Evolutionary conservation across 2,113 vertebrate genomes (phyloP), one percentile per base, ranked within the genome.

Genomic region (Alosa alosa): DNA sequence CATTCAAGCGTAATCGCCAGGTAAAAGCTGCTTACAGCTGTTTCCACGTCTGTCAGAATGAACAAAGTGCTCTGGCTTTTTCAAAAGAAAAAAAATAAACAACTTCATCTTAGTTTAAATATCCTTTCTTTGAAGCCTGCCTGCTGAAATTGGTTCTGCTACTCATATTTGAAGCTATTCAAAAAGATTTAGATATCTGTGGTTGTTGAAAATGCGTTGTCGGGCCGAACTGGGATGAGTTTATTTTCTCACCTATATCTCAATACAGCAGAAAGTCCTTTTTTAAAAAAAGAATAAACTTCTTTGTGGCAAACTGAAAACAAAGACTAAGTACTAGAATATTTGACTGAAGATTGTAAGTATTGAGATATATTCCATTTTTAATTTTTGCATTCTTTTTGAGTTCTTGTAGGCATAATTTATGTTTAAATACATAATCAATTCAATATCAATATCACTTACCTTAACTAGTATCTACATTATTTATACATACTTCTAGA

Each of bases 1-100:
- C 72, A 78, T 36, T 78, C 2, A 39, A 39, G 72, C 31, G 11
- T 78, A 78, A 36, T 39, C 64, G 13, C 9, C 68, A 36, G 31
- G 9, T 75, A 75, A 75, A 64, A 75, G 64, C 64, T 9, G 31
- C 64, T 72, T 72, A 72, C 60, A 36, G 25, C 11, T 4, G 72
- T 39, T 36, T 78, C 25, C 31, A 72, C 64, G 31, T 15, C 15
- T 78, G 18, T 60, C 47, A 49, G 11, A 39, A 78, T 9, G 3
- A 78, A 78, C 72, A 78, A 78, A 78, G 36, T 39, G 72, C 15
- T 78, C 31, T 15, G 11, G 72, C 72, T 78, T 78, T 78, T 78
- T 39, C 17, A 2, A 36, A 2, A 75, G 39, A 39, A 13, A 75
- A 36, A 13, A 72, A 36, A 31, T 13, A 11, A 25, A 72, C 31